These are phyloP conservation scores for Peromyscus leucopus DNA, from an alignment of 2,113 vertebrate species.

Conservation along the genomic window DNA sequence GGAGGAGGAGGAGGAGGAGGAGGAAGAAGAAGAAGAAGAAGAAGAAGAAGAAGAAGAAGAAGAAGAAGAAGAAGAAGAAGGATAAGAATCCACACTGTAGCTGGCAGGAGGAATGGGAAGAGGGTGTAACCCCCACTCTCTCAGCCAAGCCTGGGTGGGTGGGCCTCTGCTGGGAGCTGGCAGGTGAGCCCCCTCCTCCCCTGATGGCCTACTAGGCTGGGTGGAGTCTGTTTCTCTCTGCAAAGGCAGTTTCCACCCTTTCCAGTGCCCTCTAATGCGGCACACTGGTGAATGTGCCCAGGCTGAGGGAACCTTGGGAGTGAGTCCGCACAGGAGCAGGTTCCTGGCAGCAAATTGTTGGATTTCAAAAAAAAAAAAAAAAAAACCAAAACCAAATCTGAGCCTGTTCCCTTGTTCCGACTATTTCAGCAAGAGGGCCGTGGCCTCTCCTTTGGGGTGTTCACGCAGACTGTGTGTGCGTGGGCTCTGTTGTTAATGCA, in stretches of 20 bases:
- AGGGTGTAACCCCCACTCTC: not conserved
- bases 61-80: too few species aligned
- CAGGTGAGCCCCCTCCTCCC: not conserved
- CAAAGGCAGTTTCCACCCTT: not conserved
- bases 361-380: not conserved
- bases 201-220: accelerated
- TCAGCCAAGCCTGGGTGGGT: not conserved
- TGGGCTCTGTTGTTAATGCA: too few species aligned
- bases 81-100: not conserved
- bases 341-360: not conserved
- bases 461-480: too few species aligned
- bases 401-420: accelerated
- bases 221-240: not conserved
- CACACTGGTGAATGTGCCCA: not conserved
- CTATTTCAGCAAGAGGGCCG: accelerated
- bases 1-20: too few species aligned
- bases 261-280: not conserved
- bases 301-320: not conserved
- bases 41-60: accelerated
- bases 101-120: accelerated
- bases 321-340: not conserved
- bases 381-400: too few species aligned
- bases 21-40: too few species aligned
- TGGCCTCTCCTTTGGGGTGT: not conserved
- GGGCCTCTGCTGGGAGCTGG: accelerated